Evolutionary conservation across 1,140 invertebrate species (phyloP), one percentile per base, ranked within the genome.

Genomic region (Pararge aegeria): DNA sequence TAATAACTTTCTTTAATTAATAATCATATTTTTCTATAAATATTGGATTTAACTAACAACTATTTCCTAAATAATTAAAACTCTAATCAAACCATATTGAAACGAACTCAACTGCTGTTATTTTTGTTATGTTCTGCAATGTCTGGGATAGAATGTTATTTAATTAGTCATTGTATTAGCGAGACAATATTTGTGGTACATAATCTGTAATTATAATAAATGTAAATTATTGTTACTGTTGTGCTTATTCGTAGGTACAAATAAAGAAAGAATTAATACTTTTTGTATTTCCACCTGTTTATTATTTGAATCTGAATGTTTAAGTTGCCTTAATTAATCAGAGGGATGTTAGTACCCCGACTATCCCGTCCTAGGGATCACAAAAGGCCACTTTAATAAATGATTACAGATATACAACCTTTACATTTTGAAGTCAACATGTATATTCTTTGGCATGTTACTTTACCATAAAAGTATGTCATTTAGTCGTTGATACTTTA

Each of bases 11-110:
- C 61, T 69, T 74, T 72, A 74, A 24, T 24, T 24, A 64, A 59
- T 78, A 73, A 71, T 68, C 68, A 82, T 85, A 88, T 88, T 88
- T 88, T 88, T 85, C 78, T 88, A 88, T 78, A 73, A 77, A 80
- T 81, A 75, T 82, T 87, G 68, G 71, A 79, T 74, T 74, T 68
- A 74, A 77, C 65, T 71, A 65, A 64, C 55, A 68, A 70, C 59
- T 58, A 59, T 67, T 64, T 70, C 66, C 68, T 68, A 68, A 44
- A 58, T 66, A 62, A 15, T 27, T 66, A 68, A 48, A 57, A 64
- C 61, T 20, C 10, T 21, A 15, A 46, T 64, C 68, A 34, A 34
- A 34, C 10, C 0, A 34, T 34, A 12, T 30, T 30, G 29, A 30
- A 78, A 69, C 59, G 60, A 76, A 83, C 68, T 78, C 53, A 61